Evolutionary conservation across 53 echinoderm and acorn worm genomes (phyloP).

Genomic region (Temnopleurus reevesii): DNA sequence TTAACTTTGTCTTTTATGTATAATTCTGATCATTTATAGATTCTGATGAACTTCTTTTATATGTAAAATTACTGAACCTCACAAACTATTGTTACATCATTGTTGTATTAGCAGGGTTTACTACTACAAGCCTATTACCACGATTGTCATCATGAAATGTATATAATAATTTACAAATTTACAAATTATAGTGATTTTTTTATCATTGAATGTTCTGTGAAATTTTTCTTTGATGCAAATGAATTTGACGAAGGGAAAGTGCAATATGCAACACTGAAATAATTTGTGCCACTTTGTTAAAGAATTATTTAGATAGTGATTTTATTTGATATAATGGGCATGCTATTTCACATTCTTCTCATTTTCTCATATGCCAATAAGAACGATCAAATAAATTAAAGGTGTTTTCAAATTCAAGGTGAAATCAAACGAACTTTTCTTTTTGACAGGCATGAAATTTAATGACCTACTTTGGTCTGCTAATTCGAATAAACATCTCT

Average conservation of each 20-base stretch:
- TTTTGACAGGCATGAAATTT: too few relatives aligned
- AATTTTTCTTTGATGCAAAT: not conserved
- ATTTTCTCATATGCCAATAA: too few relatives aligned
- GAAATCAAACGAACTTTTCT: too few relatives aligned
- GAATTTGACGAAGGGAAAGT: not conserved
- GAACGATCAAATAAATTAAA: too few relatives aligned
- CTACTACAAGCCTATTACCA: not conserved
- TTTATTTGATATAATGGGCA: too few relatives aligned
- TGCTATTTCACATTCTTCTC: too few relatives aligned
- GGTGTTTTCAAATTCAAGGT: too few relatives aligned
- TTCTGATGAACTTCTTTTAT: not conserved
- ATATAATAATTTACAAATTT: slow-evolving; percentile 14
- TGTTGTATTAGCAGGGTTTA: slow-evolving; percentile 34
- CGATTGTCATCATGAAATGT: slow-evolving; percentile 12
- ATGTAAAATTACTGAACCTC: not conserved
- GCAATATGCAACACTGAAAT: not conserved
- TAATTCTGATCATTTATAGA: slow-evolving; percentile 1
- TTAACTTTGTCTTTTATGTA: slow-evolving; percentile 8
- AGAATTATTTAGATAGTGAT: too few relatives aligned
- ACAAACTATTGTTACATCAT: not conserved
- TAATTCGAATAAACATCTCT: too few relatives aligned
- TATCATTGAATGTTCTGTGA: not conserved
- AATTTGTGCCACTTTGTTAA: too few relatives aligned
- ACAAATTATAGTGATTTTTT: not conserved
- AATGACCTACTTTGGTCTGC: too few relatives aligned